These are phyloP conservation scores for Patiria miniata DNA, from an alignment of 35 echinoderm and acorn worm species.

Conservation along the genomic window DNA sequence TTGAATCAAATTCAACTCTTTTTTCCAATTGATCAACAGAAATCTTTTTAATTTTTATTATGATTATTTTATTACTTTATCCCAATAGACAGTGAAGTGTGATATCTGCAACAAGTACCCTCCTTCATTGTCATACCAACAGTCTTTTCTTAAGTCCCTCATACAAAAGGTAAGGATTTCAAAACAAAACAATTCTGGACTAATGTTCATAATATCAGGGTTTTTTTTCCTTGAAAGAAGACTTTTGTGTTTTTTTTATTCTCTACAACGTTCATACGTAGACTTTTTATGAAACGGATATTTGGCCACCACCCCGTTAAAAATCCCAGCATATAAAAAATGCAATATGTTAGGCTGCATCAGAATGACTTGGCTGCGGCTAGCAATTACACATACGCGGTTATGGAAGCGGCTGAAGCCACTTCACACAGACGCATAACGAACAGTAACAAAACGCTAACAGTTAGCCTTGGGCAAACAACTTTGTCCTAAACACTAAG, in stretches of 20 bases:
- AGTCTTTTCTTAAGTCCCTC: slow-evolving; percentile 23
- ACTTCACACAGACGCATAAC: no score
- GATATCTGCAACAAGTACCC: slow-evolving; percentile 7
- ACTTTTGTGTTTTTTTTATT: neutral
- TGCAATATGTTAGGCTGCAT: neutral
- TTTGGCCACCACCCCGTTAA: neutral
- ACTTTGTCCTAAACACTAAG: no score
- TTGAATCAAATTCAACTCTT: no score
- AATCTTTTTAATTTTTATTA: no score
- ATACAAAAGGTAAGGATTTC: slow-evolving; percentile 29
- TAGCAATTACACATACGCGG: no score
- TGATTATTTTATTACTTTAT: neutral
- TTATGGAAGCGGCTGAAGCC: no score
- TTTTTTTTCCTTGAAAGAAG: neutral
- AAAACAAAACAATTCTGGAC: neutral
- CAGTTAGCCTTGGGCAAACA: no score
- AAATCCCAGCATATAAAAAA: neutral
- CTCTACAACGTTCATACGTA: neutral
- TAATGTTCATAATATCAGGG: neutral
- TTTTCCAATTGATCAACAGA: no score
- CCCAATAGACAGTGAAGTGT: slow-evolving; percentile 30
- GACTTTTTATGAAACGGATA: neutral
- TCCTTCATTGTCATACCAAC: slow-evolving; percentile 30
- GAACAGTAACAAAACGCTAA: no score
- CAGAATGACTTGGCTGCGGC: neutral